Base-by-base conservation (phyloP, 2,888 invertebrate species). In the Oxystoma pomonae region DNA sequence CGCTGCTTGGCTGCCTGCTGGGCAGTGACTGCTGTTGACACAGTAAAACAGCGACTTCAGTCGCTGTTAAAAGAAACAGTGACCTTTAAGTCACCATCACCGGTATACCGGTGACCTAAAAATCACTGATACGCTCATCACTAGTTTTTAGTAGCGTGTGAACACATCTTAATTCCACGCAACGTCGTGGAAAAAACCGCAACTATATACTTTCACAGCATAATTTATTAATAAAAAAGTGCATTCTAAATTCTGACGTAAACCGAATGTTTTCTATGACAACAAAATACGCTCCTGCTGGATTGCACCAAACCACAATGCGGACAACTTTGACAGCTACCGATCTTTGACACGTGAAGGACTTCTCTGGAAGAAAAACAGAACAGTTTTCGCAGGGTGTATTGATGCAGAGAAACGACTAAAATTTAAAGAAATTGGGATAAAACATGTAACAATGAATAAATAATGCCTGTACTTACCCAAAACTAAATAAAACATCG, bases 221-320 rank as follows among this genome's bases (percentile, higher is more conserved):
- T n/a, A n/a, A n/a, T n/a, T n/a, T n/a, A n/a, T n/a, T n/a, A n/a
- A n/a, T n/a, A n/a, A n/a, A n/a, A 35, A 35, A 35, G 12, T 35
- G 3, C 3, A 35, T 35, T 7, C 12, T 35, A 57, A 57, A 68
- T 57, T 63, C 64, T 68, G 59, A 68, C 62, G 59, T 68, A 67
- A 57, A 68, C 52, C n/a, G 64, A 64, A 55, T 68, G 68, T 16
- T 50, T 62, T 21, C 67, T 21, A 50, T 16, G 58, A 55, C 68
- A 68, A 19, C 67, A 67, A 20, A 64, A 65, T 0, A 64, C 57
- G 19, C 58, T 60, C 19, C 20, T 62, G 3, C 21, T 7, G 9
- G 55, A 56, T 50, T 65, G 62, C 16, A 22, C 49, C 61, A 68
- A 21, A 19, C 22, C 35, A 21, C 66, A 66, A 16, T 60, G 53